Percentiles rank a stretch among this genome's conserved stretches.
phyloP scores from a whole-genome alignment of 1,140 invertebrate species.

The Scylla paramamosain region DNA sequence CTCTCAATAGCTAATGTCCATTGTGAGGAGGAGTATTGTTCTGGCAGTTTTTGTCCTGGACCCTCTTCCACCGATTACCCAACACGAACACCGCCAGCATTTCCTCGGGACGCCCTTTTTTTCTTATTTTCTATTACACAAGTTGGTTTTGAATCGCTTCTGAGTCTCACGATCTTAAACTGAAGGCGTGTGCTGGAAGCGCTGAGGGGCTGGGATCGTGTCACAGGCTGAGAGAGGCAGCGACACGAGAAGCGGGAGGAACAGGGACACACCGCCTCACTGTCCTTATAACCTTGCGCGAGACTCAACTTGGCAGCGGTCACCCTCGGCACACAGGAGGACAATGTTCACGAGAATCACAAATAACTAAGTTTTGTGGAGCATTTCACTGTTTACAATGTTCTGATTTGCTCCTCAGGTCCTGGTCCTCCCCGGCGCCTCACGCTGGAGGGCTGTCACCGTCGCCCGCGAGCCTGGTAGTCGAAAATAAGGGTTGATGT shows the following conservation, averaged over 20 bases:
- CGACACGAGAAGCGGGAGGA: neutral
- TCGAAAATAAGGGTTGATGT: neutral
- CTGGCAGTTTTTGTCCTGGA: neutral
- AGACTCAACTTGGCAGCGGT: neutral
- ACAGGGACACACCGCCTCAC: neutral
- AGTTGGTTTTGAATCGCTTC: neutral
- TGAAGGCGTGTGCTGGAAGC: neutral
- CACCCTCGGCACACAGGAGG: neutral
- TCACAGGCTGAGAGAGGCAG: neutral
- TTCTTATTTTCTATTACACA: neutral
- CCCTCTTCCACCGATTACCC: neutral
- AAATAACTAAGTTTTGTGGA: neutral
- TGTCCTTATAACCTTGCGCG: constrained; percentile 16
- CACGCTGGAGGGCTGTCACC: neutral
- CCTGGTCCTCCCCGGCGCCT: neutral
- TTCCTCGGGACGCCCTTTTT: neutral
- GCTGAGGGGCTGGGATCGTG: neutral
- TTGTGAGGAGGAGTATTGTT: neutral
- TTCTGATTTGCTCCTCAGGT: neutral
- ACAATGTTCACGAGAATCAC: neutral
- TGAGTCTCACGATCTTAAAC: neutral
- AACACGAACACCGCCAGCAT: neutral
- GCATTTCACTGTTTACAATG: neutral
- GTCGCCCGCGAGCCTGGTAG: neutral
- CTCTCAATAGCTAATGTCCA: neutral